Conservation (phyloP, 2,888 invertebrate species). For the Craniophora ligustri region DNA sequence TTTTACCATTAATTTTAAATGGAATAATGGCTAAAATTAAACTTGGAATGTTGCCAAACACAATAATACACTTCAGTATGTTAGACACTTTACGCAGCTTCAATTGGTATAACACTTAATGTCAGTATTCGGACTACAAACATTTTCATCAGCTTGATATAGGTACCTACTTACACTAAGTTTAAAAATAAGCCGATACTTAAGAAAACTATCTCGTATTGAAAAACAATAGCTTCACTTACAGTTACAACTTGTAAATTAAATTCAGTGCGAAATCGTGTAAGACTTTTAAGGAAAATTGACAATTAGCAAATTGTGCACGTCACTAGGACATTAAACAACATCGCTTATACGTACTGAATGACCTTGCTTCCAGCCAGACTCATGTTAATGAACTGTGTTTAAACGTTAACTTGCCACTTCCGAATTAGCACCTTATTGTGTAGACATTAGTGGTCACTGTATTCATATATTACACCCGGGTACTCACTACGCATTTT, state of each 20-base stretch:
- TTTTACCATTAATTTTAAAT: constrained; percentile 35
- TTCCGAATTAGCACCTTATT: constrained; percentile 71
- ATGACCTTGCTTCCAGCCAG: constrained; percentile 66
- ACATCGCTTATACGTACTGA: constrained; percentile 31
- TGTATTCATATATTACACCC: constrained; percentile 30
- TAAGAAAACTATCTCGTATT: not conserved
- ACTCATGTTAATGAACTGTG: constrained; percentile 70
- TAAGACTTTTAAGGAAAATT: constrained; percentile 30
- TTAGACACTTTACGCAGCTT: constrained; percentile 39
- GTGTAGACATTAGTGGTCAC: constrained; percentile 49
- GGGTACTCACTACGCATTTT: constrained; percentile 32
- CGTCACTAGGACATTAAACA: constrained; percentile 41
- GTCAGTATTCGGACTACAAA: constrained; percentile 23
- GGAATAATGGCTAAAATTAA: constrained; percentile 42
- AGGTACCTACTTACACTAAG: not conserved
- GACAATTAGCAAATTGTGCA: constrained; percentile 43
- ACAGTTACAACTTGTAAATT: constrained; percentile 1
- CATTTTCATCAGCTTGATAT: constrained; percentile 20
- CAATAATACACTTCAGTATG: constrained; percentile 45
- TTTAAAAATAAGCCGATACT: not conserved
- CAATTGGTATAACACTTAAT: constrained; percentile 36
- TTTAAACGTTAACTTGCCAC: constrained; percentile 56
- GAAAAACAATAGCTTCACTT: not conserved
- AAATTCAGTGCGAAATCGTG: constrained; percentile 1
- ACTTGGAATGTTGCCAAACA: constrained; percentile 45